Evolutionary conservation across 1,140 invertebrate genomes (phyloP).

Genomic region (Microplitis mediator): DNA sequence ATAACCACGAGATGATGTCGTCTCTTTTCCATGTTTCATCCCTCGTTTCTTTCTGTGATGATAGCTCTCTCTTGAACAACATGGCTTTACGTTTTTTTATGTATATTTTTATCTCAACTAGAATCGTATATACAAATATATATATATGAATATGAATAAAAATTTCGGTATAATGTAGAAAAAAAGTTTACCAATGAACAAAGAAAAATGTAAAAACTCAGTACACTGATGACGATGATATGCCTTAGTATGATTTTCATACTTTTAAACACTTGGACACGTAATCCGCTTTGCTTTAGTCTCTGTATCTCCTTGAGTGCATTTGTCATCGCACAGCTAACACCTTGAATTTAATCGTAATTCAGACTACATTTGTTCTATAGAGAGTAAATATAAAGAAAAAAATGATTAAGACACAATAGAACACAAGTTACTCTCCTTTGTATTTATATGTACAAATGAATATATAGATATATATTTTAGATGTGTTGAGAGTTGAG

Average conservation of each 20-base stretch:
- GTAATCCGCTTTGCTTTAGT: slow-evolving; percentile 52
- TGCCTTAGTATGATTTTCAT: slow-evolving; percentile 57
- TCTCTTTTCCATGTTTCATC: not conserved
- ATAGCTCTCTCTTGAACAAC: slow-evolving; percentile 2
- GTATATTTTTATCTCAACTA: slow-evolving; percentile 4
- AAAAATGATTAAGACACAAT: not conserved
- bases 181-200: not conserved
- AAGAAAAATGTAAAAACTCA: not conserved
- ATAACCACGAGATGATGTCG: not conserved
- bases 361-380: not conserved
- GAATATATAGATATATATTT: not conserved
- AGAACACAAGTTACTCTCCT: not conserved
- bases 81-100: not conserved
- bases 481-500: not conserved
- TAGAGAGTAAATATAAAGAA: not conserved
- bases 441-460: not conserved
- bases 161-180: not conserved
- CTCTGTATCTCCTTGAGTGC: not conserved
- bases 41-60: not conserved
- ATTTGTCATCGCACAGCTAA: not conserved
- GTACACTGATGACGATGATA: slow-evolving; percentile 38
- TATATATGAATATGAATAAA: not conserved
- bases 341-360: not conserved
- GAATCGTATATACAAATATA: not conserved
- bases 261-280: slow-evolving; percentile 53